Evolutionary conservation across 2,888 invertebrate genomes (phyloP), one percentile per base, ranked within the genome.

Genomic region (Gnatocerus cornutus): DNA sequence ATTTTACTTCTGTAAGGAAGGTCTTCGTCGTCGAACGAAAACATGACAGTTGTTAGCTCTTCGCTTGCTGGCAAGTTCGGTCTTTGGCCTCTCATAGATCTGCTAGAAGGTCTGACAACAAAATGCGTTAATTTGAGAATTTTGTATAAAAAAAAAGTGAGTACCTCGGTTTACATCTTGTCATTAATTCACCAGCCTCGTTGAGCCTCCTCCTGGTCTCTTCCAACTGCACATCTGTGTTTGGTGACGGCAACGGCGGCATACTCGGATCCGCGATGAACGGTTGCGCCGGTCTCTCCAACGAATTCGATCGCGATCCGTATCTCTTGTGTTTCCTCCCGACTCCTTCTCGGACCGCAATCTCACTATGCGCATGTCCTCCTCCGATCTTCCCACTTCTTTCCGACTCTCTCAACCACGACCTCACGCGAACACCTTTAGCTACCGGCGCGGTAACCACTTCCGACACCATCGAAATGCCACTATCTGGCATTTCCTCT

Each of bases 1-100:
- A 98, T 93, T 87, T 93, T 94, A 80, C 93, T 93, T 81, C 95
- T 89, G 87, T 97, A 98, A 48, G 98, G 98, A 85, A 97, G 93
- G 81, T 91, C 90, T 87, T 98, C 97, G 85, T 96, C 96, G 85
- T 95, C 93, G 87, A 96, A 95, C 83, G 92, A 90, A 86, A 95
- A 94, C 82, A 97, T 95, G 79, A 96, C 94, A 78, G 92, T 92
- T 73, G 94, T 95, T 82, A 90, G 84, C 75, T 86, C 86, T 72
- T 85, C 84, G 37, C 5, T 33, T 7, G 77, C 75, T 21, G 83
- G 82, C 74, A 69, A 58, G 43, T 62, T 48, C 6, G 79, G 78
- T 39, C 77, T 70, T 13, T 75, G 75, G 13, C 73, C 45, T 76
- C 85, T 81, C 72, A 81, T 82, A 29, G 84, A 83, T 76, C 86